Percentiles rank a stretch among this genome's conserved stretches.
Evolutionary conservation across 2,797 vertebrate species (phyloP).

Genomic region (Coranthus polyacanthus): DNA sequence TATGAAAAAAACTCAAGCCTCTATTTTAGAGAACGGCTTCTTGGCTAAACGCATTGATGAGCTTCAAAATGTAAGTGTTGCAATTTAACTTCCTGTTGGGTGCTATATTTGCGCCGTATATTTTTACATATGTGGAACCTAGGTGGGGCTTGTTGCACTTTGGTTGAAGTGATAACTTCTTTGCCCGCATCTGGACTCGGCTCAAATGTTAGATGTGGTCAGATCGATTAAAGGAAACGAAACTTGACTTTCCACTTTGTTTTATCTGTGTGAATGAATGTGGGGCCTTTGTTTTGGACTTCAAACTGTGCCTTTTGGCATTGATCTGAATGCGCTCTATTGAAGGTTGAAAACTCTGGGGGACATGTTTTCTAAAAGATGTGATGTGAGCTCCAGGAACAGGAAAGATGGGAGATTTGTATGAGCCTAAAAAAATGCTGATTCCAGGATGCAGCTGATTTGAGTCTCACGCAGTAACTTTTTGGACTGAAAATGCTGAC

Average conservation of each 20-base stretch:
- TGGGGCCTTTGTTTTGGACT: constrained; percentile 17
- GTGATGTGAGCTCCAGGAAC: constrained; percentile 8
- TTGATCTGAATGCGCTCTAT: constrained; percentile 27
- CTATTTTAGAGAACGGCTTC: constrained; percentile 70
- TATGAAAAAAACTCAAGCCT: constrained; percentile 77
- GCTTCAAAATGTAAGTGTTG: constrained; percentile 77
- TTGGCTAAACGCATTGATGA: constrained; percentile 49
- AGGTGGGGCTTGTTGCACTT: constrained; percentile 28
- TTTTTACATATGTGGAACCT: constrained; percentile 11
- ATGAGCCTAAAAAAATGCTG: background rate
- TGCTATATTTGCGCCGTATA: background rate
- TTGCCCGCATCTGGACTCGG: background rate
- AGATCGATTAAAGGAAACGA: constrained; percentile 5
- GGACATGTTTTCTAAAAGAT: constrained; percentile 9
- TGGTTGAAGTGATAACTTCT: constrained; percentile 2
- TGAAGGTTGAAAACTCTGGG: constrained; percentile 12
- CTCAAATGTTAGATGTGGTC: background rate
- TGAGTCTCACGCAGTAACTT: no score
- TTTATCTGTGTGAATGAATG: constrained; percentile 14
- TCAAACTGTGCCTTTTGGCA: constrained; percentile 18
- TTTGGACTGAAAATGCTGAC: background rate
- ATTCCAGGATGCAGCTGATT: background rate
- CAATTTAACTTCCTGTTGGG: constrained; percentile 27
- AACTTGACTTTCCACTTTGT: background rate
- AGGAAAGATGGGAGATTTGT: constrained; percentile 9